Conservation (phyloP, 2,113 vertebrate genomes). For the Dinomys branickii region DNA sequence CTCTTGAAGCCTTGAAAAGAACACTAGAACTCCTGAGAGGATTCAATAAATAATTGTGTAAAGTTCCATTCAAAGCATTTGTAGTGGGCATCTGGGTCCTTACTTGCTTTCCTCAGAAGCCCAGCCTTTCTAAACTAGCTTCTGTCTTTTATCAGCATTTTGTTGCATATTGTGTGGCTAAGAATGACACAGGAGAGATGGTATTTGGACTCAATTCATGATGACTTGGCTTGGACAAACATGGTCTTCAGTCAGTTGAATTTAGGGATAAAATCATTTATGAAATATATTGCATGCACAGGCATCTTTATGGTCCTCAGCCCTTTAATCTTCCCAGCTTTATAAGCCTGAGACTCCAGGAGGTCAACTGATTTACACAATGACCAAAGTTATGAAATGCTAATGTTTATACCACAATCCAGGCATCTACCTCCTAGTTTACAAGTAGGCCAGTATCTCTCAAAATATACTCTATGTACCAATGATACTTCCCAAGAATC, state of each 20-base stretch:
- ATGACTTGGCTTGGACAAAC: neutral
- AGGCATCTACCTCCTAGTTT: neutral
- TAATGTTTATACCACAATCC: neutral
- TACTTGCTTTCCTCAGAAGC: neutral
- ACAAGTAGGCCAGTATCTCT: neutral
- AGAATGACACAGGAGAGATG: neutral
- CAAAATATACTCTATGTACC: neutral
- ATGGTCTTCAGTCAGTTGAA: conserved; percentile 11
- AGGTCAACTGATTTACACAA: neutral
- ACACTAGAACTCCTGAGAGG: neutral
- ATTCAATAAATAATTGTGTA: neutral
- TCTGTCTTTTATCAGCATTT: conserved; percentile 13
- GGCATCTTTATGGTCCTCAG: neutral
- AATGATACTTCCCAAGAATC: neutral
- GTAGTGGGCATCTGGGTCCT: neutral
- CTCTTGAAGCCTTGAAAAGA: neutral
- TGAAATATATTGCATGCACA: neutral
- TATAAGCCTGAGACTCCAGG: neutral
- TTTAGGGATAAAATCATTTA: conserved; percentile 6
- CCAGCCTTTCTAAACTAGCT: neutral
- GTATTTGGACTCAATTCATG: neutral
- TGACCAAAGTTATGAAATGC: conserved; percentile 8
- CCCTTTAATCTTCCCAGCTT: conserved; percentile 28
- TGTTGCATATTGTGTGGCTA: neutral
- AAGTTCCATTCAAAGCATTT: neutral